Evolutionary conservation across 2,113 vertebrate genomes (phyloP).

Genomic region (Columba livia): DNA sequence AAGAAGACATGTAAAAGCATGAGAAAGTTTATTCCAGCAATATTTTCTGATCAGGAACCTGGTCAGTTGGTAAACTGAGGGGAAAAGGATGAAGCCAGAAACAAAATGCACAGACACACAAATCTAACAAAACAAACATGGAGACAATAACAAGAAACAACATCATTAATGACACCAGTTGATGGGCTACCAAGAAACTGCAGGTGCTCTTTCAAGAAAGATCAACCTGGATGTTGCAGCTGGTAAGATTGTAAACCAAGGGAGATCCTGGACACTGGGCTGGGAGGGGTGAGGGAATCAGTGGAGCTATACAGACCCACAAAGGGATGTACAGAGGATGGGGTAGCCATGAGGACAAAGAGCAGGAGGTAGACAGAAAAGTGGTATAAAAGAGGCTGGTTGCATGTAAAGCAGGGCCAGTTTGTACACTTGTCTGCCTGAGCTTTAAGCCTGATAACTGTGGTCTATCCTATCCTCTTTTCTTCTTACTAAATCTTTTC

Average conservation of each 20-base stretch:
- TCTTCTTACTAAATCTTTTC: not conserved
- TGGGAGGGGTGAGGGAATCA: fast-evolving
- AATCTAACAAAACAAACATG: not conserved
- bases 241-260: not conserved
- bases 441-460: not conserved
- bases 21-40: not conserved
- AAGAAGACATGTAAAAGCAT: not conserved
- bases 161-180: not conserved
- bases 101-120: not conserved
- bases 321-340: not conserved
- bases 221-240: not conserved
- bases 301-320: not conserved
- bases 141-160: not conserved
- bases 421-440: fast-evolving
- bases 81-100: not conserved
- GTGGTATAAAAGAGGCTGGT: not conserved
- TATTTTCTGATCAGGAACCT: not conserved
- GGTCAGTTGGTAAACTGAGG: not conserved
- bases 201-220: not conserved
- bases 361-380: not conserved
- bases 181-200: not conserved
- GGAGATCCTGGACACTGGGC: not conserved
- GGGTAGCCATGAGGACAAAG: not conserved
- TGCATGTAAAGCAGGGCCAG: fast-evolving
- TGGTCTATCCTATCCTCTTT: not conserved